Conservation (phyloP, 2,888 invertebrate species). For the Cancer borealis region DNA sequence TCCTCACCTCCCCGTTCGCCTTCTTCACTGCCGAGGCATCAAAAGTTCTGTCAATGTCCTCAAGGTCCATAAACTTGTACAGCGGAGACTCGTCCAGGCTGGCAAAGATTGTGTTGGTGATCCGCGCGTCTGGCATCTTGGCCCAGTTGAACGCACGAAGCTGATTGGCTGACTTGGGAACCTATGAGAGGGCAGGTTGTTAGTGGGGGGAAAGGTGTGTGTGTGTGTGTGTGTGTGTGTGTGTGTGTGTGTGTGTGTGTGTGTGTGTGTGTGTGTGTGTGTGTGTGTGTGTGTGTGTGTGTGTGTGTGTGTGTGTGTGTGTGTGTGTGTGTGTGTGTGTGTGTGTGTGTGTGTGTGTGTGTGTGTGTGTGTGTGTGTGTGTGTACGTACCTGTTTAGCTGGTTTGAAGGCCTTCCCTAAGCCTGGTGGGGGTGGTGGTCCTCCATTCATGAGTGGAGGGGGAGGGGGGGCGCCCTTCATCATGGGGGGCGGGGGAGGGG, state of each 20-base stretch:
- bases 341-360: neutral
- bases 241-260: no score
- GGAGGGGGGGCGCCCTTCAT: constrained; percentile 58
- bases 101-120: constrained; percentile 96
- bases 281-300: no score
- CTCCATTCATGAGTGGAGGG: constrained; percentile 45
- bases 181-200: constrained; percentile 81
- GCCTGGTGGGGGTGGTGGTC: constrained; percentile 74
- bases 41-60: constrained; percentile 94
- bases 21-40: constrained; percentile 95
- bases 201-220: neutral
- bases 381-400: constrained; percentile 71
- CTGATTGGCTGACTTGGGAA: constrained; percentile 94
- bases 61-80: constrained; percentile 94
- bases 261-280: no score
- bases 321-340: neutral
- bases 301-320: no score
- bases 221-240: neutral
- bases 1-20: constrained; percentile 79
- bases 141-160: constrained; percentile 99
- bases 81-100: constrained; percentile 95
- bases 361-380: no score
- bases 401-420: constrained; percentile 43
- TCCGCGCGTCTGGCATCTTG: constrained; percentile 93
- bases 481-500: constrained; percentile 51